phyloP scores from a whole-genome alignment of 2,888 invertebrate species.

The Lymantria dispar region DNA sequence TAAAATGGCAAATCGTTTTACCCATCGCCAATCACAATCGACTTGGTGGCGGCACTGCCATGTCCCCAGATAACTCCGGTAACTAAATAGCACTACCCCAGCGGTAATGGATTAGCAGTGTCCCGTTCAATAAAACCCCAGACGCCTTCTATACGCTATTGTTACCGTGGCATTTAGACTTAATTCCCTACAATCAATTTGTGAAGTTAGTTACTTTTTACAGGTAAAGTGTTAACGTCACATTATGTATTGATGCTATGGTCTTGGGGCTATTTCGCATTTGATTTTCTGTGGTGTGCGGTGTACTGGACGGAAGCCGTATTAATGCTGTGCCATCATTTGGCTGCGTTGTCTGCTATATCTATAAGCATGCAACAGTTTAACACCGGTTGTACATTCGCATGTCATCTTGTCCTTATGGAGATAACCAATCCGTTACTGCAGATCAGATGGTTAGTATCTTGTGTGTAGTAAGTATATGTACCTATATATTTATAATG shows the following conservation, averaged over 20 bases:
- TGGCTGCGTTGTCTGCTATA: conserved; percentile 75
- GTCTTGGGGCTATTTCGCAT: conserved; percentile 85
- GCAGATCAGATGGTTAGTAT: conserved; percentile 82
- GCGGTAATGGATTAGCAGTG: too few relatives aligned
- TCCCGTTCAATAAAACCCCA: too few relatives aligned
- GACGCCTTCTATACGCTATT: too few relatives aligned
- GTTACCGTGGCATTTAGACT: too few relatives aligned
- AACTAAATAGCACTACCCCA: too few relatives aligned
- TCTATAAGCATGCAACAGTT: conserved; percentile 74
- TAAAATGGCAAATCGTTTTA: too few relatives aligned
- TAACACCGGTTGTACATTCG: conserved; percentile 75
- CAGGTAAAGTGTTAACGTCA: conserved; percentile 52
- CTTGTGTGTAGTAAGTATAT: neutral
- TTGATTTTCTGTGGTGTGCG: conserved; percentile 83
- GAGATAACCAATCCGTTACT: conserved; percentile 85
- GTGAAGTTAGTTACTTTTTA: conserved; percentile 1
- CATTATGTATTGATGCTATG: conserved; percentile 75
- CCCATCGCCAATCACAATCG: too few relatives aligned
- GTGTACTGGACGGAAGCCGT: conserved; percentile 72
- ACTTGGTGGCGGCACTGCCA: too few relatives aligned
- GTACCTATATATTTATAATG: too few relatives aligned
- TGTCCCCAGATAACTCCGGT: too few relatives aligned
- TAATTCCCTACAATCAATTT: too few relatives aligned
- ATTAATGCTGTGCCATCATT: conserved; percentile 81
- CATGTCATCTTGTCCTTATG: conserved; percentile 80